Evolutionary conservation across 2,113 vertebrate genomes (phyloP), one percentile per base, ranked within the genome.

Genomic region (Lophotis ruficrista): DNA sequence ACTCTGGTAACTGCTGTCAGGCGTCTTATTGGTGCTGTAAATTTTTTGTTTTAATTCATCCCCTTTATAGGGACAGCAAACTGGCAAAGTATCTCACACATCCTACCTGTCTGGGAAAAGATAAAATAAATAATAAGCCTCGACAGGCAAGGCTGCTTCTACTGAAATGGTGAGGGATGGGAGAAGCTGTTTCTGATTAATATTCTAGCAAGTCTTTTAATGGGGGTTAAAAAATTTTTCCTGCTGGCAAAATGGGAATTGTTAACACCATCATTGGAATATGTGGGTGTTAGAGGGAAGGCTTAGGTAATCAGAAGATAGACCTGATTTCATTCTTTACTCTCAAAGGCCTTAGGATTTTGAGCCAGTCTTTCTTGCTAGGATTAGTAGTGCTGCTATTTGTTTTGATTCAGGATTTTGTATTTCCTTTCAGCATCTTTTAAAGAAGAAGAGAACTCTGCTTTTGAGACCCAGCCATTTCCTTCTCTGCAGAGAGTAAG

Each of bases 391-490:
- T 79, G 12, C 35, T 82, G 33, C 45, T 80, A 1, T 86, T 62
- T 54, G 15, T 27, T 70, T 91, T 94, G 62, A 87, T 93, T 68
- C 38, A 24, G 1, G 75, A 68, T 94, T 93, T 94, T 19, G 22
- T 43, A 53, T 97, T 97, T 96, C 82, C 85, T 96, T 98, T 92
- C 87, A 99, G 99, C 99, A 92, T 93, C 98, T 88, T 60, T 98
- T 89, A 97, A 98, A 21, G 98, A 99, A 4, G 99, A 99, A 45
- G 99, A 99, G 75, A 98, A 98, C 83, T 94, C 78, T 60, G 90
- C 99, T n/a, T 98, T 98, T 91, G 99, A 99, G 92, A 99, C 98
- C 25, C 99, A 99, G 93, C 99, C 99, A 4, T 99, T 99, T 97
- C 99, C 99, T 69, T 99, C 99, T n/a, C 98, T 99, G 82, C 98